A percentile compares a stretch with the other conserved stretches of the same genome.
These are phyloP conservation scores for Nettapus auritus DNA, from an alignment of 2,113 vertebrate genomes.

Conservation along the genomic window DNA sequence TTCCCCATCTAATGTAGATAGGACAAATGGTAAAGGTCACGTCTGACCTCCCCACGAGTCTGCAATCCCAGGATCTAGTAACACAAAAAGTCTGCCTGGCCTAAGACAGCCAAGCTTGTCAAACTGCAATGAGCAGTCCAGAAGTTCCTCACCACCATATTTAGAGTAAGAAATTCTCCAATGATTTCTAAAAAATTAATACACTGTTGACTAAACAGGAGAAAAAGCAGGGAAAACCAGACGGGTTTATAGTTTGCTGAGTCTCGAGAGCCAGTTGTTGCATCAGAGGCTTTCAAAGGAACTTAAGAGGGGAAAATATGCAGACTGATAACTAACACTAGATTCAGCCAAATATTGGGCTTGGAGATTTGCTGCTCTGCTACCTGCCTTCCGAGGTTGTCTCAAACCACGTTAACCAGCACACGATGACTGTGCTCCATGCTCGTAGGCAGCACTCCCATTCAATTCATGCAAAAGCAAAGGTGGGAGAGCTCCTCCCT, in stretches of 20 bases:
- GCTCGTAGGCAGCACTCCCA: fast-evolving
- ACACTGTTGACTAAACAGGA: background rate
- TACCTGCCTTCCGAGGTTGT: background rate
- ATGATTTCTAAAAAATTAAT: background rate
- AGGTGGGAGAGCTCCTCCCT: background rate
- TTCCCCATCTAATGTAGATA: background rate
- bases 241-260: background rate
- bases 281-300: background rate
- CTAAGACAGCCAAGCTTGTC: background rate
- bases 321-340: background rate
- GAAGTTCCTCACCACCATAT: background rate
- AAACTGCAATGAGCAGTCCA: background rate
- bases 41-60: background rate
- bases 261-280: background rate
- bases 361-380: background rate
- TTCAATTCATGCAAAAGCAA: background rate
- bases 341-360: background rate
- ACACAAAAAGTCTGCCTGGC: background rate
- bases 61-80: background rate
- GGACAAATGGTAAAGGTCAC: background rate
- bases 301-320: background rate
- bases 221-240: background rate
- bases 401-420: fast-evolving
- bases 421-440: fast-evolving
- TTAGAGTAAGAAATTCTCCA: background rate